Conservation (phyloP, 2,113 vertebrate genomes). For the Sinosuthora webbiana region DNA sequence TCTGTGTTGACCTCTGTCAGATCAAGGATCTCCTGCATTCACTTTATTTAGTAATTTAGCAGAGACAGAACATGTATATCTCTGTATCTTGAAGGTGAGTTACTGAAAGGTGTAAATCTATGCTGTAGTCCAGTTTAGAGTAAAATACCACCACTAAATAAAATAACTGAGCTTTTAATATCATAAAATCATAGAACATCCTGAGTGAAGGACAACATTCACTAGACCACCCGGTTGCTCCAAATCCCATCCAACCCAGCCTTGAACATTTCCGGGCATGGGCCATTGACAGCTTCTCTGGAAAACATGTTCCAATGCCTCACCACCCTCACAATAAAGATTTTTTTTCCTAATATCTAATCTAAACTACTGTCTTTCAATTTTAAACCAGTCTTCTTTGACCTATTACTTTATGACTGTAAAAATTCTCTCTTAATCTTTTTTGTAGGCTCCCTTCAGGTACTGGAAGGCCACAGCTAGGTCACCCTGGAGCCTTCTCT, state of each 20-base stretch:
- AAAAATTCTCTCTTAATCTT: too few relatives aligned
- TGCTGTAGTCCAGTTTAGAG: not conserved
- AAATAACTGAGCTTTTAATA: not conserved
- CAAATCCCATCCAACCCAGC: fast-evolving
- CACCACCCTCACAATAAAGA: not conserved
- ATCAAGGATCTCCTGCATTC: not conserved
- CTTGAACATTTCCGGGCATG: not conserved
- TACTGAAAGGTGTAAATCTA: not conserved
- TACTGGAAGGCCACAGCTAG: not conserved
- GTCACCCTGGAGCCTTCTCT: not conserved
- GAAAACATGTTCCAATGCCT: not conserved
- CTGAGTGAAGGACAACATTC: not conserved
- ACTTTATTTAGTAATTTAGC: not conserved
- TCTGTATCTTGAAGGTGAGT: not conserved
- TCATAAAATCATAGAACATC: not conserved
- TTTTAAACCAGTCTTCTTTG: not conserved
- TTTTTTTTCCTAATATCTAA: not conserved
- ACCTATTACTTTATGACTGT: fast-evolving
- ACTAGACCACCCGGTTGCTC: not conserved
- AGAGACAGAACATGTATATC: not conserved
- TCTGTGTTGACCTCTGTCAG: not conserved
- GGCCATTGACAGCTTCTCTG: not conserved
- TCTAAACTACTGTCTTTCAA: not conserved
- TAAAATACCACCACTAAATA: not conserved
- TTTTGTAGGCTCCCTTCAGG: not conserved